Evolutionary conservation across 2,113 vertebrate species (phyloP), one percentile per base, ranked within the genome.

Genomic region (Parotia lawesii): DNA sequence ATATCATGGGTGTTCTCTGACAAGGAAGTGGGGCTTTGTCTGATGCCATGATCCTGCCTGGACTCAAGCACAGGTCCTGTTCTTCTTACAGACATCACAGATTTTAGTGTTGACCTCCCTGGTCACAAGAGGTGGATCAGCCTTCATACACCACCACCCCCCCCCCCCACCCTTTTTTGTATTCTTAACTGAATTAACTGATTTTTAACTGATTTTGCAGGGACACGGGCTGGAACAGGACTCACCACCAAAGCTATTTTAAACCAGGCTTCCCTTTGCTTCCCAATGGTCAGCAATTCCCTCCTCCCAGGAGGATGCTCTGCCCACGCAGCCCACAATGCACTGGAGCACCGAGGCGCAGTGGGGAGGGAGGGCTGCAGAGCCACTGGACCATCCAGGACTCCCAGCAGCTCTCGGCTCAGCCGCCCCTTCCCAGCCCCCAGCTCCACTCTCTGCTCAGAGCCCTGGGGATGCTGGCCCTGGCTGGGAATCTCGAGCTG

Each of bases 321-420:
- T 92, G 80, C 84, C 80, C 89, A 72, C 3, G 0, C 54, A 83
- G n/a, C 31, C 67, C 58, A 62, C 79, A 66, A 8, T 14, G 64
- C 8, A 3, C 57, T 45, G 15, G 21, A 77, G 42, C 33, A 48
- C 18, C 0, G 5, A 74, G 51, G 38, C 77, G 37, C 73, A 44
- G 87, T 15, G 27, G 18, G 14, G 21, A 85, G 75, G 84, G 75
- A 73, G 38, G 6, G 2, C 35, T 22, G 23, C 0, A 1, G 47
- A 89, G 69, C 53, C 0, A 0, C 57, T 5, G 7, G 50, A 53
- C 20, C 3, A 3, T 53, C 16, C 1, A 5, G 22, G 45, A 51
- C 23, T 87, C 58, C 54, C 9, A 9, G 72, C 8, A 1, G 78
- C 31, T 86, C 80, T 69, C 37, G 50, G 72, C 65, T 71, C 47